Evolutionary conservation across 2,888 invertebrate genomes (phyloP).

Genomic region (Agonum fuliginosum): DNA sequence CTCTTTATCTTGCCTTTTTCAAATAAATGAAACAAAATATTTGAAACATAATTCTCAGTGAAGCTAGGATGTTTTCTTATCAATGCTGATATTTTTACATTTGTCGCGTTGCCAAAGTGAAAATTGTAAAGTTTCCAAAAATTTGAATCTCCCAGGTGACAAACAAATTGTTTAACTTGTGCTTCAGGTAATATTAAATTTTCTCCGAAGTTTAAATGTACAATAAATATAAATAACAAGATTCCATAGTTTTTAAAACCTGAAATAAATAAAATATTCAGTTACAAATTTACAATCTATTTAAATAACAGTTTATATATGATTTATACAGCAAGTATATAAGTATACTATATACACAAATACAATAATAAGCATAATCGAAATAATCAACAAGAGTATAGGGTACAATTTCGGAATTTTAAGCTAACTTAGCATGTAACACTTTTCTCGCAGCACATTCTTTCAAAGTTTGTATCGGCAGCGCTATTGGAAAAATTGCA

Average conservation of each 20-base stretch:
- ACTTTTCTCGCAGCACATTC: conserved; percentile 76
- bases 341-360: too few species aligned
- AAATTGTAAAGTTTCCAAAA: conserved; percentile 55
- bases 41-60: conserved; percentile 1
- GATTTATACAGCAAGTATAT: too few species aligned
- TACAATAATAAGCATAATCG: conserved; percentile 78
- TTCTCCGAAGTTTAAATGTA: too few species aligned
- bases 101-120: conserved; percentile 44
- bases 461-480: conserved; percentile 74
- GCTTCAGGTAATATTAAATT: too few species aligned
- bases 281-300: too few species aligned
- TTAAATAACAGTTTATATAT: too few species aligned
- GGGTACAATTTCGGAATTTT: conserved; percentile 77
- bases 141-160: conserved; percentile 6
- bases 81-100: conserved; percentile 17
- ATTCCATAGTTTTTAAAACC: too few species aligned
- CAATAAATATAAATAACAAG: too few species aligned
- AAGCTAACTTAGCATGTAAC: conserved; percentile 74
- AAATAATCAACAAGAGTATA: conserved; percentile 77
- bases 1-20: neutral
- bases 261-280: too few species aligned
- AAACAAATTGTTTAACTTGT: too few species aligned
- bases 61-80: conserved; percentile 3
- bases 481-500: conserved; percentile 64
- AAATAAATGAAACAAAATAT: conserved; percentile 11